phyloP scores from a whole-genome alignment of 2,888 invertebrate genomes.

The Phortica okadai region DNA sequence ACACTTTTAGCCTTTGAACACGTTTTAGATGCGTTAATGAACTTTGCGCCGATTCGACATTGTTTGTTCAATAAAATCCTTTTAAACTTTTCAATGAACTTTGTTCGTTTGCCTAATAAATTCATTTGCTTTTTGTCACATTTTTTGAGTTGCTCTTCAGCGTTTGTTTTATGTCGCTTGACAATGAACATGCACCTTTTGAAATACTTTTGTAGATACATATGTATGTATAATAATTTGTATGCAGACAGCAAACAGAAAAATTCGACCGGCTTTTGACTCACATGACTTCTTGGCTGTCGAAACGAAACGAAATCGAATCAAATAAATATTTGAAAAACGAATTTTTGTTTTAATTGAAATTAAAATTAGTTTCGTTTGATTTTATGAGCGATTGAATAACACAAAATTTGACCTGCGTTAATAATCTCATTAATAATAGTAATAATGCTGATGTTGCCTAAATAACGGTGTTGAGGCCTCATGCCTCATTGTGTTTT shows the following conservation, averaged over 20 bases:
- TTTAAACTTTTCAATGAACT: not conserved
- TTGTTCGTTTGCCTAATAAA: not conserved
- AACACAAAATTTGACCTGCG: no score
- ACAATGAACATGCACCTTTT: not conserved
- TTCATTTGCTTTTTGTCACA: not conserved
- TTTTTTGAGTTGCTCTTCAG: not conserved
- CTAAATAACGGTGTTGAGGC: no score
- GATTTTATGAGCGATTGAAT: no score
- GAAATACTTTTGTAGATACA: no score
- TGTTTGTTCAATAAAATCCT: not conserved
- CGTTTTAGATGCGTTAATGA: not conserved
- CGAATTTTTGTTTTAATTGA: not conserved
- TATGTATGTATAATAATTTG: no score
- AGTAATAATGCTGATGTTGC: no score
- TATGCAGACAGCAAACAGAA: not conserved
- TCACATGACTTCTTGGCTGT: conserved; percentile 34
- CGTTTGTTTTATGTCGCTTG: not conserved
- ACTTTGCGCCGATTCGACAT: not conserved
- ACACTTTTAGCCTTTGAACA: not conserved
- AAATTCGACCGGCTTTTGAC: not conserved
- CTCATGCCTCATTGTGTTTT: not conserved
- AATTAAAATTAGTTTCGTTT: no score
- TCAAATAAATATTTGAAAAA: conserved; percentile 24
- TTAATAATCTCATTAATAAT: no score
- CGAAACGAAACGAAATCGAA: not conserved